Conservation (phyloP, 2,888 invertebrate genomes). For the Mantis religiosa region DNA sequence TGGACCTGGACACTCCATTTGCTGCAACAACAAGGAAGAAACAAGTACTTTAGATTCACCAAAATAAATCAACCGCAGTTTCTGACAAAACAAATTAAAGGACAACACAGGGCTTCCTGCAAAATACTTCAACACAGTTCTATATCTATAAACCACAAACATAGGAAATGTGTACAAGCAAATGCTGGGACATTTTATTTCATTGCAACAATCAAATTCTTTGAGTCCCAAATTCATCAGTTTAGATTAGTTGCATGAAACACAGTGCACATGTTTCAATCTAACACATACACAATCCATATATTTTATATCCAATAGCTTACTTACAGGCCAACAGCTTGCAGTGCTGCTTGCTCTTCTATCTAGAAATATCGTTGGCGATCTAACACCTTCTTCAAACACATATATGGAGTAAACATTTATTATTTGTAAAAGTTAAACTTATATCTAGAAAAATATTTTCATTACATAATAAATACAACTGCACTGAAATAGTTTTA, state of each 20-base stretch:
- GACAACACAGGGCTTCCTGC: not conserved
- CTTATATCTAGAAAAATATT: too few species aligned
- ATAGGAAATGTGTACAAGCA: not conserved
- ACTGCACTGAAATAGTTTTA: too few species aligned
- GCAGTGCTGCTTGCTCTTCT: not conserved
- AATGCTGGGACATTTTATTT: not conserved
- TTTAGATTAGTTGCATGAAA: not conserved
- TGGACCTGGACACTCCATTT: conserved; percentile 52
- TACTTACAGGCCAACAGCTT: not conserved
- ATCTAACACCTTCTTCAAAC: not conserved
- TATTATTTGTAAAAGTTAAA: not conserved
- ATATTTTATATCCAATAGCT: not conserved
- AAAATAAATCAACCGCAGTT: not conserved
- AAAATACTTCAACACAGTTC: not conserved
- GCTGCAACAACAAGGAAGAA: conserved; percentile 46
- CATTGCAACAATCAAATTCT: not conserved
- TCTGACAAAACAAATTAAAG: not conserved
- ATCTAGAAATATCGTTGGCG: not conserved
- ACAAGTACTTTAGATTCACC: conserved; percentile 29
- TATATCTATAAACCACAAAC: not conserved
- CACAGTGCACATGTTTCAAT: not conserved
- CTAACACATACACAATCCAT: not conserved
- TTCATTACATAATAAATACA: too few species aligned
- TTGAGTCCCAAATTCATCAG: not conserved
- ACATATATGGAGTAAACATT: not conserved